These are phyloP conservation scores for Zaprionus taronus DNA, from an alignment of 1,140 invertebrate species.

Conservation along the genomic window DNA sequence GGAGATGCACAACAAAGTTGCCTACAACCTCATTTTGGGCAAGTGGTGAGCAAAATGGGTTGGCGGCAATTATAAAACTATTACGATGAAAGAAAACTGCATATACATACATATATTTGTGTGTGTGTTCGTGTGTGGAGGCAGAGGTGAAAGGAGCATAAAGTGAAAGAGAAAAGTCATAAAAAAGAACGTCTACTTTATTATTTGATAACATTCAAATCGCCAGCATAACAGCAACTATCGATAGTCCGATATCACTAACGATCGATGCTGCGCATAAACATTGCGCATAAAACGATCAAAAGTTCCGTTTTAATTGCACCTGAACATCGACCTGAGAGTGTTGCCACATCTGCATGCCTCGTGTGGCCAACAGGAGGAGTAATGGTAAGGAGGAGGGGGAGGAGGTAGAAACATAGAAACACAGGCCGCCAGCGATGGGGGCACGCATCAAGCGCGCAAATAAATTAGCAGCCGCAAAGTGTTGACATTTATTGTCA, in stretches of 20 bases:
- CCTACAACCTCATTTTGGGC: constrained; percentile 51
- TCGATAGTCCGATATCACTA: neutral
- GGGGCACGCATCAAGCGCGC: constrained; percentile 45
- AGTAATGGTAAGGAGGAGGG: neutral
- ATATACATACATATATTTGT: neutral
- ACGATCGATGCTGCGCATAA: neutral
- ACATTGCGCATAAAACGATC: too few relatives aligned
- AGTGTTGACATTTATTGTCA: constrained; percentile 58
- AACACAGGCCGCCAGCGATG: constrained; percentile 36
- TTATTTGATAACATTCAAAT: neutral
- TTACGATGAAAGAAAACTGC: neutral
- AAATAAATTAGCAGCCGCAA: constrained; percentile 55
- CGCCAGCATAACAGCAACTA: neutral
- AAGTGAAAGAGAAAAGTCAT: neutral
- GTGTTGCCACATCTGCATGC: neutral
- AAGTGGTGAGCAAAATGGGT: constrained; percentile 26
- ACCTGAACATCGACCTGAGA: neutral
- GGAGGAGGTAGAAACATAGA: neutral
- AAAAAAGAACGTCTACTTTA: neutral
- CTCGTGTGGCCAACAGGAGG: neutral
- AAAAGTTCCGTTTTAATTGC: neutral
- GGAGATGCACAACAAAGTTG: constrained; percentile 37
- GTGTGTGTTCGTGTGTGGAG: neutral
- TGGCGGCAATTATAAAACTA: constrained; percentile 45
- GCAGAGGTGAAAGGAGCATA: neutral